Base-by-base conservation (phyloP, 2,888 invertebrate genomes). In the Ennomos erosarius region DNA sequence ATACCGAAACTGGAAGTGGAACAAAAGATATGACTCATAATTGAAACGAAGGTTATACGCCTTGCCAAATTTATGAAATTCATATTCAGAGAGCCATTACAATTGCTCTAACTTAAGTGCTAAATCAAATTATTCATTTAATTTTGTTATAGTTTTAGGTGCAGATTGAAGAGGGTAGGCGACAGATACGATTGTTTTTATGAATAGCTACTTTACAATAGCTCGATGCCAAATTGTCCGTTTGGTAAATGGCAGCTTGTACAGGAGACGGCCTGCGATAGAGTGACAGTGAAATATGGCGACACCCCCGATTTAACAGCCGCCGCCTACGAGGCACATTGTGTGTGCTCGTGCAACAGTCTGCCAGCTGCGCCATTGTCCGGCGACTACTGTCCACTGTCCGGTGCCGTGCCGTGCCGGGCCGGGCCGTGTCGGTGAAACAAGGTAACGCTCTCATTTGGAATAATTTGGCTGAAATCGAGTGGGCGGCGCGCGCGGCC, bases 311-410 rank as follows among this genome's bases (percentile, higher is more conserved):
- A n/a, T 26, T 4, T 26, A 16, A 16, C 16, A 26, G 26, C 26
- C 26, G 26, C 26, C 26, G 26, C 26, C 26, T 4, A 26, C 26
- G 26, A 6, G 6, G 26, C 5, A 26, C 26, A 26, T 26, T 26
- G 26, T 16, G 16, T 16, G 16, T 16, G 16, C 16, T 16, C 3
- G 16, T 26, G 26, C 26, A 3, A 6, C 26, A 26, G 5, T 26
- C 26, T 3, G 6, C 26, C 76, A 76, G 75, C 77, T 76, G 76
- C 50, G 46, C 57, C 62, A 71, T 74, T 75, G 76, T 75, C 43
- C 55, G 36, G 35, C 65, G 61, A 61, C 58, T 66, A 26, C 26
- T 26, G 26, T 26, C 26, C 26, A 6, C 26, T 26, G 26, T 4
- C 26, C 26, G 26, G 26, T 26, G 5, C 26, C 26, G 26, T 26